phyloP scores from a whole-genome alignment of 2,113 vertebrate species.

The Mystacornis crossleyi region DNA sequence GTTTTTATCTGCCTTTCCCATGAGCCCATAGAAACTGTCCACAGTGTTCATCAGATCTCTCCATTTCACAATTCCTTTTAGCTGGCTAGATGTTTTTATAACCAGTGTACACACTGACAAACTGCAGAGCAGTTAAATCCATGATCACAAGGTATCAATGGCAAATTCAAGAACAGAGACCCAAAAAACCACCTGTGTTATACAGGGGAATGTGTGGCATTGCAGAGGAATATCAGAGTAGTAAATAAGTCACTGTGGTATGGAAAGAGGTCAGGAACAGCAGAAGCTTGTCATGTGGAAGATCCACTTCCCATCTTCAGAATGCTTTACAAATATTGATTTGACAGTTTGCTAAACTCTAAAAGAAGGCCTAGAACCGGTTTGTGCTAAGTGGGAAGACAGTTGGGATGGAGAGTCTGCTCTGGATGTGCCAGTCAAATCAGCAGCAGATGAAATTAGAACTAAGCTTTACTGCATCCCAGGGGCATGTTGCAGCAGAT shows the following conservation, averaged over 20 bases:
- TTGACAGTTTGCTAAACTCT: neutral
- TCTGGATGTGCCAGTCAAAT: neutral
- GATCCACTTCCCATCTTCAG: neutral
- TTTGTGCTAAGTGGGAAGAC: neutral
- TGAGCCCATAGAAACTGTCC: neutral
- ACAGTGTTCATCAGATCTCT: neutral
- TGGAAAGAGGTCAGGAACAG: neutral
- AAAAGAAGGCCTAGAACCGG: neutral
- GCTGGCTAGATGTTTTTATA: slow-evolving; percentile 9
- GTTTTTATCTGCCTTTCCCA: neutral
- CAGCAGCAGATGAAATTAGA: neutral
- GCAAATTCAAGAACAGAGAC: neutral
- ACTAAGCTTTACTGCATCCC: neutral
- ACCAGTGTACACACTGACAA: neutral
- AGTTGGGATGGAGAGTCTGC: neutral
- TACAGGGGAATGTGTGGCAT: neutral
- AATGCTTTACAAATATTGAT: neutral
- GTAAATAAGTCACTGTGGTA: neutral
- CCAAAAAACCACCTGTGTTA: neutral
- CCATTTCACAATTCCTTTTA: neutral
- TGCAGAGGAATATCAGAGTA: neutral
- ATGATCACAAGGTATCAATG: neutral
- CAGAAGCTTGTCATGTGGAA: neutral
- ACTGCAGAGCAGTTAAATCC: neutral
- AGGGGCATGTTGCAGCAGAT: neutral